phyloP scores from a whole-genome alignment of 1,140 invertebrate genomes.

The Eciton burchellii region DNA sequence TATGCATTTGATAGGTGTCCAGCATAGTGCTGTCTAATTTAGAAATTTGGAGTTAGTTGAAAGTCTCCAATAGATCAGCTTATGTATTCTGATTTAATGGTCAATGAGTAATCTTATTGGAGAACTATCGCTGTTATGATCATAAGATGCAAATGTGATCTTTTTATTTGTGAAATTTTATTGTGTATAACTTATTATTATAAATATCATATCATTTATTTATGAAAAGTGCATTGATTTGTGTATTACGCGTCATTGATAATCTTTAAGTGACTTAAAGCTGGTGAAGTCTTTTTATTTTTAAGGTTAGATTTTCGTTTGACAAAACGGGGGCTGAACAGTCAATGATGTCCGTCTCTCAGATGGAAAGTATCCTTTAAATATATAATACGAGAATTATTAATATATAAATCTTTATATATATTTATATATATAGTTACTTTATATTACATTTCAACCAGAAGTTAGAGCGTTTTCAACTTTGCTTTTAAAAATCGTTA shows the following conservation, averaged over 20 bases:
- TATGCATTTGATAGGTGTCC: no score
- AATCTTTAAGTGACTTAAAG: neutral
- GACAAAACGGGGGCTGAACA: slow-evolving; percentile 91
- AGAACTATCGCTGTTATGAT: no score
- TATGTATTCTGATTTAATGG: no score
- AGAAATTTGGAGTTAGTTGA: no score
- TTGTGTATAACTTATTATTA: neutral
- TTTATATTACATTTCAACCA: neutral
- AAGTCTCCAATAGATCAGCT: no score
- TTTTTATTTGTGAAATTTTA: no score
- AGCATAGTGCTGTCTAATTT: no score
- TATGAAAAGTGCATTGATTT: neutral
- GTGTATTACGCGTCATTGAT: neutral
- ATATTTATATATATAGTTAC: no score
- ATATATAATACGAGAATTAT: no score
- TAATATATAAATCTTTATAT: no score
- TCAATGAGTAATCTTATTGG: no score
- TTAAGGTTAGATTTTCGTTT: slow-evolving; percentile 75
- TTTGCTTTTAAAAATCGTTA: neutral
- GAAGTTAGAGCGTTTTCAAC: neutral
- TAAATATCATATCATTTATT: neutral
- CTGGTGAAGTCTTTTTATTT: slow-evolving; percentile 13
- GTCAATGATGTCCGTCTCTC: slow-evolving; percentile 90
- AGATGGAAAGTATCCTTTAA: slow-evolving; percentile 95
- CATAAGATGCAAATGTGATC: no score